Evolutionary conservation across 2,797 vertebrate genomes (phyloP).

Genomic region (Hydrocynus forskahlii): DNA sequence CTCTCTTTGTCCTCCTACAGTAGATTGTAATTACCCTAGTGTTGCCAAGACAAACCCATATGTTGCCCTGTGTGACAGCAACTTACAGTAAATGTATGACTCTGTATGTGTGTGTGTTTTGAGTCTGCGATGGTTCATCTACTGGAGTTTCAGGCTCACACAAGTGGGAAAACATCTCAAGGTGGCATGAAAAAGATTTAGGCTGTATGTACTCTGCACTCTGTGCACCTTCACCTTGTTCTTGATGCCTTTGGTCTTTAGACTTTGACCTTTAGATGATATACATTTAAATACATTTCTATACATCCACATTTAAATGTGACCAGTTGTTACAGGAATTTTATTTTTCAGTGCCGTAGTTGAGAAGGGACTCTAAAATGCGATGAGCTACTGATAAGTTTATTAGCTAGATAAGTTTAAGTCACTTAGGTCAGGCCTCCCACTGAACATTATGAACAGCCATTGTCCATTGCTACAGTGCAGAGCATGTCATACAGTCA

Average conservation of each 20-base stretch:
- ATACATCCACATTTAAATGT: no score
- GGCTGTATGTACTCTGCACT: not conserved
- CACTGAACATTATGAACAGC: no score
- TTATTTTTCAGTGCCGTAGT: no score
- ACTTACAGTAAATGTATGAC: constrained; percentile 56
- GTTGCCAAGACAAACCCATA: constrained; percentile 66
- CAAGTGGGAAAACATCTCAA: constrained; percentile 37
- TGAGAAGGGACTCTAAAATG: no score
- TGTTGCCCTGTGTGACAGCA: constrained; percentile 53
- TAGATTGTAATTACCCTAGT: constrained; percentile 71
- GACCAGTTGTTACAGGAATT: no score
- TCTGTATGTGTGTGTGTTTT: constrained; percentile 13
- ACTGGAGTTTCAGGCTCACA: constrained; percentile 24
- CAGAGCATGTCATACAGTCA: not conserved
- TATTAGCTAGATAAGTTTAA: no score
- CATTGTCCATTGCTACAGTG: not conserved
- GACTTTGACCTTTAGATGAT: not conserved
- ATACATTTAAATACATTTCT: no score
- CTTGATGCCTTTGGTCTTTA: no score
- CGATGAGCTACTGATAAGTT: no score
- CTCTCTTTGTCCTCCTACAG: constrained; percentile 63
- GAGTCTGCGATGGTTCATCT: constrained; percentile 18
- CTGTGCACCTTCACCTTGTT: not conserved
- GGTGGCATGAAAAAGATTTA: constrained; percentile 13
- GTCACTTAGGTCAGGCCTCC: no score